Evolutionary conservation across 2,888 invertebrate genomes (phyloP), one percentile per base, ranked within the genome.

Genomic region (Taphrorychus bicolor): DNA sequence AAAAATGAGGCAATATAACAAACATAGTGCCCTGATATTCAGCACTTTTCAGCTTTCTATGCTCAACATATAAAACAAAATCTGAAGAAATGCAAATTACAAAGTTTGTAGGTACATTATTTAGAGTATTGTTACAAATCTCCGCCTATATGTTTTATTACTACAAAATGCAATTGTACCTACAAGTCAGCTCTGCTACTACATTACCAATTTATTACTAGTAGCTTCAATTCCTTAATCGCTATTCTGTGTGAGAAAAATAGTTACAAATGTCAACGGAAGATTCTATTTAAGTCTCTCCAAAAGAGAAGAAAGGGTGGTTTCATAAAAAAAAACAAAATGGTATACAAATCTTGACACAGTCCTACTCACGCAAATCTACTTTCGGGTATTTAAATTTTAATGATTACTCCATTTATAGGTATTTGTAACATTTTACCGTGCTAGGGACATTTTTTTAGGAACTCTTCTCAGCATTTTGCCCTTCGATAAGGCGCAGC

Each of bases 391-490:
- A 52, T 22, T 58, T 42, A 32, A 32, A 32, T 7, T 9, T 32
- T 32, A 32, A 7, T 32, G 32, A 32, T 32, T 32, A 32, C 32
- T 32, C 11, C 32, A 32, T 32, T n/a, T n/a, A 32, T 32, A 32
- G 32, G 3, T 32, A 32, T 1, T 32, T 32, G 11, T 45, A 45
- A 68, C 68, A 78, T 77, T 73, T 74, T 71, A 76, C 79, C 76
- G 79, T 78, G 78, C 77, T 76, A 79, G 78, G 80, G 75, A 80
- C 80, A 80, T 22, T 70, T 77, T 77, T 79, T 80, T 82, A 82
- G 82, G 82, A 82, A 82, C 82, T 82, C 80, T 82, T 79, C 76
- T 78, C 80, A 80, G 80, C 80, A 75, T 72, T 72, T 65, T 71
- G 71, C 71, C n/a, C 69, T 22, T 48, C 18, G 22, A 4, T 17